phyloP scores from a whole-genome alignment of 2,113 vertebrate species.

The Lethenteron reissneri region DNA sequence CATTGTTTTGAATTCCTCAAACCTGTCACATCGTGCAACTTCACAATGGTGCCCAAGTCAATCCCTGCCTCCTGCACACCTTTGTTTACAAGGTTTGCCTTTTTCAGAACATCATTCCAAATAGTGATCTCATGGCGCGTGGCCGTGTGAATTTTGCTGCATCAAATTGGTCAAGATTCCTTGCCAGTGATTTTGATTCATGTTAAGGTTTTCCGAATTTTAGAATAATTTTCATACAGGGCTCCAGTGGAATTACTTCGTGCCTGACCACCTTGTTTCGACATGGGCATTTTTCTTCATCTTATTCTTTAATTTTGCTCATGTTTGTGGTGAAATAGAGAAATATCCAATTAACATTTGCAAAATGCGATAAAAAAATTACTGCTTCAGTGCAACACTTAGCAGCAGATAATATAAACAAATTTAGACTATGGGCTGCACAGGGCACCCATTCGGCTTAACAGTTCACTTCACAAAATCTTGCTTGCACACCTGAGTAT shows the following conservation, averaged over 20 bases:
- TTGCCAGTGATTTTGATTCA: no score
- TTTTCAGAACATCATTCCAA: no score
- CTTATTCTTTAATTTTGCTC: not conserved
- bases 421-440: slow-evolving; percentile 2
- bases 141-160: no score
- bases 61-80: no score
- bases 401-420: not conserved
- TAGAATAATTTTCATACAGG: no score
- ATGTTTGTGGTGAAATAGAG: slow-evolving; percentile 1
- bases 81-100: no score
- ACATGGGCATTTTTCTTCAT: slow-evolving; percentile 1
- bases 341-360: not conserved
- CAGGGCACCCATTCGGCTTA: not conserved
- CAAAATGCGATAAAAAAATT: not conserved
- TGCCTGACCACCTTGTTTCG: not conserved
- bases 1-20: no score
- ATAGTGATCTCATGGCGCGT: no score
- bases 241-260: not conserved
- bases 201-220: no score
- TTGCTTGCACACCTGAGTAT: slow-evolving; percentile 4
- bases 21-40: no score
- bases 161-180: no score
- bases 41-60: no score
- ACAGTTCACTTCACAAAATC: not conserved
- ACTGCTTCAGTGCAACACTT: slow-evolving; percentile 5